Evolutionary conservation across 2,888 invertebrate genomes (phyloP).

Genomic region (Piscicola geometra): DNA sequence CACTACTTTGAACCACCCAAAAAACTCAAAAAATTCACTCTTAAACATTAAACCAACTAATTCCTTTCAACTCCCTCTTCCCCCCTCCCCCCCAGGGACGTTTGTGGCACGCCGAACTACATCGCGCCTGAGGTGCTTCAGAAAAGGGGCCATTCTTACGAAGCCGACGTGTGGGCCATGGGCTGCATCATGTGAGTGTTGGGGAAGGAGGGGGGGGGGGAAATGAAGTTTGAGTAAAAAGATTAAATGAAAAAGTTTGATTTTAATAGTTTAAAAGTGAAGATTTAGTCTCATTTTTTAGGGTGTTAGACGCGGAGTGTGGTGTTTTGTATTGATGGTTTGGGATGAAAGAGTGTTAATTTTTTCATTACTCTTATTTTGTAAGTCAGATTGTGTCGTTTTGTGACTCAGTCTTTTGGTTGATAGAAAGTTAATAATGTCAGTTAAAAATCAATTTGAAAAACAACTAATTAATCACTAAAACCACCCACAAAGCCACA

Average conservation of each 20-base stretch:
- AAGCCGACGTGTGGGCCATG: slow-evolving; percentile 64
- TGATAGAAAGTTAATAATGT: background rate
- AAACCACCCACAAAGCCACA: background rate
- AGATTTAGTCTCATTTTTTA: no score
- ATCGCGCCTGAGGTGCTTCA: slow-evolving; percentile 64
- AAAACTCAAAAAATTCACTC: background rate
- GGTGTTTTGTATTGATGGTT: no score
- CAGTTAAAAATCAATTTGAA: background rate
- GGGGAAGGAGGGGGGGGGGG: no score
- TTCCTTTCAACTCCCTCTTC: background rate
- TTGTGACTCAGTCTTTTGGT: background rate
- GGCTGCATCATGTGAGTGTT: slow-evolving; percentile 61
- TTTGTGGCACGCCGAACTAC: slow-evolving; percentile 66
- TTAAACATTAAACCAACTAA: background rate
- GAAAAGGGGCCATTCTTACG: slow-evolving; percentile 62
- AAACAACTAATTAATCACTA: background rate
- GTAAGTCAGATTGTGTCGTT: no score
- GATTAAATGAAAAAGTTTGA: no score
- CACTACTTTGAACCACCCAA: no score
- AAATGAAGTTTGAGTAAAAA: no score
- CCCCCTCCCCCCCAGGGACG: slow-evolving; percentile 58
- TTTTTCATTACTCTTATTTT: no score
- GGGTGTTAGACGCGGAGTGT: no score
- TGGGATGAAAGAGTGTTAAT: no score
- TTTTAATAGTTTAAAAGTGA: no score